Conservation (phyloP, 2,888 invertebrate species). For the Drosophila lutescens region DNA sequence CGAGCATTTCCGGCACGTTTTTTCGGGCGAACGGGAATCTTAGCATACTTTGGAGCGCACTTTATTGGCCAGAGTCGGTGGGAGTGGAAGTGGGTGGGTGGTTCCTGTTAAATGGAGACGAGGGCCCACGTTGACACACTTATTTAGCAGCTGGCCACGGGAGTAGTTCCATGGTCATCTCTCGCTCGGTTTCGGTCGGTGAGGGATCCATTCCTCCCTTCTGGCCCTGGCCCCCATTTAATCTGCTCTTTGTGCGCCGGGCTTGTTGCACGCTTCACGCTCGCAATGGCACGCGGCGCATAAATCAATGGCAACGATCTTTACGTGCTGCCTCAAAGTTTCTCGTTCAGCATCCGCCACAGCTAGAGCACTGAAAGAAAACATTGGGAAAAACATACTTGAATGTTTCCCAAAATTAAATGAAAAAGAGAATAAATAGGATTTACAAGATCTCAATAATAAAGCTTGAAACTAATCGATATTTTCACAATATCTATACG, state of each 20-base stretch:
- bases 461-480: too few species aligned
- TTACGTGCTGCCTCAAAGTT: constrained; percentile 66
- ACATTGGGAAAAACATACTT: too few species aligned
- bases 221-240: constrained; percentile 12
- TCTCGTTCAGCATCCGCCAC: constrained; percentile 39
- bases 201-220: background rate
- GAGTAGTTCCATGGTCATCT: constrained; percentile 25
- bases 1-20: constrained; percentile 45
- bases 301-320: constrained; percentile 81
- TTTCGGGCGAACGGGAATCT: constrained; percentile 29
- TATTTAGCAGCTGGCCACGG: constrained; percentile 66
- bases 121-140: constrained; percentile 66
- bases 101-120: constrained; percentile 19
- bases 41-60: constrained; percentile 62
- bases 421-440: too few species aligned
- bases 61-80: constrained; percentile 55
- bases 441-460: too few species aligned
- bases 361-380: constrained; percentile 8
- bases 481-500: too few species aligned
- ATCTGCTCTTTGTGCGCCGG: constrained; percentile 32
- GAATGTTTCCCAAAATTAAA: too few species aligned
- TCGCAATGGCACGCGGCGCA: constrained; percentile 70
- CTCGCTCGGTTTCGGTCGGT: constrained; percentile 18
- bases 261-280: constrained; percentile 79
- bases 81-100: background rate